Conservation (phyloP, 2,888 invertebrate genomes). For the Dastarcus helophoroides region DNA sequence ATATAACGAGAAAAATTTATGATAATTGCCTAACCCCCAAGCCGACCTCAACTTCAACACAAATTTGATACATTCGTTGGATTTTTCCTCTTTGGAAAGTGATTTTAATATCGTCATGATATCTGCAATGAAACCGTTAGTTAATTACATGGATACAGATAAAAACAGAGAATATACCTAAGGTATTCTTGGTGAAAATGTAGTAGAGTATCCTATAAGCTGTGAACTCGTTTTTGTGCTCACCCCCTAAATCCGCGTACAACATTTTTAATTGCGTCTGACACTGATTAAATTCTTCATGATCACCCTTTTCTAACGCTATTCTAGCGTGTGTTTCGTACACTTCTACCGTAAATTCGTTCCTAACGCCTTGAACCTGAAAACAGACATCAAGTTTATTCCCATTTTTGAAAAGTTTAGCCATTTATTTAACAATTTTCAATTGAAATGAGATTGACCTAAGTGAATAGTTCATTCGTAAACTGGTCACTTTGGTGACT, state of each 20-base stretch:
- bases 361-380: constrained; percentile 89
- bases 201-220: constrained; percentile 96
- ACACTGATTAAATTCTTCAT: constrained; percentile 99
- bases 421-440: too few relatives aligned
- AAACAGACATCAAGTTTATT: constrained; percentile 16
- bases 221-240: constrained; percentile 82
- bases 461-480: too few relatives aligned
- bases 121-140: constrained; percentile 53
- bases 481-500: too few relatives aligned
- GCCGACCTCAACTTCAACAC: constrained; percentile 83
- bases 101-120: constrained; percentile 82
- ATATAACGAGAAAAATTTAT: constrained; percentile 87
- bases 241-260: constrained; percentile 67
- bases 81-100: constrained; percentile 63
- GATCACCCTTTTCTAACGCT: constrained; percentile 94
- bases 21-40: constrained; percentile 88
- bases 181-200: constrained; percentile 93
- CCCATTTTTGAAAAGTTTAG: too few relatives aligned
- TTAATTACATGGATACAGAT: neutral
- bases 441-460: too few relatives aligned
- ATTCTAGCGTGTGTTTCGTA: constrained; percentile 98
- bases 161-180: constrained; percentile 49
- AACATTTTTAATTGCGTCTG: constrained; percentile 96
- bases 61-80: constrained; percentile 71
- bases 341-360: constrained; percentile 91